These are phyloP conservation scores for Lagocephalus sceleratus DNA, from an alignment of 2,797 vertebrate genomes.

Conservation along the genomic window DNA sequence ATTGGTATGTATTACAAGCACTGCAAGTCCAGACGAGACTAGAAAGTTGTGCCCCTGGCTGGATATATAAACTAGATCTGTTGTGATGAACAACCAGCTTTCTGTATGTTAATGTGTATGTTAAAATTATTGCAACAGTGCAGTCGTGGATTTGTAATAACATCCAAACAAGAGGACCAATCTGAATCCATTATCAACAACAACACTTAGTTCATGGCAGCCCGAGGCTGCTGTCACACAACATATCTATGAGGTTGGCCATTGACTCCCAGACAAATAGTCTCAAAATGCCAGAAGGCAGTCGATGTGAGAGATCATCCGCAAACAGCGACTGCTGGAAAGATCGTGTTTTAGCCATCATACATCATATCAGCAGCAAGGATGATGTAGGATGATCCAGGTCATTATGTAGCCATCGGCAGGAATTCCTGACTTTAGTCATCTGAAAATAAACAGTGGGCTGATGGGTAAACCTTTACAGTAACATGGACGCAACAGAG, in stretches of 20 bases:
- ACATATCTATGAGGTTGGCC: conserved; percentile 12
- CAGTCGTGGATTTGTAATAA: no score
- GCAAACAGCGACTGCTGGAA: not conserved
- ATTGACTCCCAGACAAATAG: conserved; percentile 4
- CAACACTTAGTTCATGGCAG: not conserved
- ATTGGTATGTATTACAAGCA: no score
- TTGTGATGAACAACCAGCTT: not conserved
- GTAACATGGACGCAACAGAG: no score
- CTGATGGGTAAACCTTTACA: no score
- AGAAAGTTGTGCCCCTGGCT: no score
- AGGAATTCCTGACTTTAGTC: no score
- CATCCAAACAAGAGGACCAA: no score
- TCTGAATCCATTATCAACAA: not conserved
- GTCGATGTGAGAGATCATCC: not conserved
- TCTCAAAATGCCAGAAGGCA: conserved; percentile 17
- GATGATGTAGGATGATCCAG: no score
- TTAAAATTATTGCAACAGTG: not conserved
- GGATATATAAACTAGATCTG: no score
- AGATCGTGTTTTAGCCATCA: not conserved
- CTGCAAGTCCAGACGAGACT: no score
- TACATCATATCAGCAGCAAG: not conserved
- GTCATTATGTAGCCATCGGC: no score
- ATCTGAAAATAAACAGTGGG: no score
- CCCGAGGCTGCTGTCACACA: conserved; percentile 14
- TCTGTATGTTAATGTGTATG: not conserved